phyloP scores from a whole-genome alignment of 2,888 invertebrate species.

The Thecophora atra region DNA sequence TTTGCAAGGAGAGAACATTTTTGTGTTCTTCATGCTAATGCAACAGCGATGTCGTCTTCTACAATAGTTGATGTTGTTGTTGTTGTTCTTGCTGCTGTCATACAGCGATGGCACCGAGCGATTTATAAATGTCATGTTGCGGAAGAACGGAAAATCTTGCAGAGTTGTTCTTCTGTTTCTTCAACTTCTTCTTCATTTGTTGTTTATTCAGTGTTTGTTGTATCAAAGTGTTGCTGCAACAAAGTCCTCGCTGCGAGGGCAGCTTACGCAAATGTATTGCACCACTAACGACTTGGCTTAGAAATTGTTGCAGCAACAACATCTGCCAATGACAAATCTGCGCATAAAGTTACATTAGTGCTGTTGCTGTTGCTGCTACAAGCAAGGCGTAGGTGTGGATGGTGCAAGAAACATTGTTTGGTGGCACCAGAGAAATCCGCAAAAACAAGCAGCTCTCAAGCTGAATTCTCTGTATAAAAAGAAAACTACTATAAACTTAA shows the following conservation, averaged over 20 bases:
- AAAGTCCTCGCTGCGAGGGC: slow-evolving; percentile 26
- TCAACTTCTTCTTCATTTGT: neutral
- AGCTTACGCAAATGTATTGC: slow-evolving; percentile 48
- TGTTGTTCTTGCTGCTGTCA: neutral
- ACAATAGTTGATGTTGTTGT: slow-evolving; percentile 1
- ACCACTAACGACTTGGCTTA: slow-evolving; percentile 43
- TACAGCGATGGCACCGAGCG: slow-evolving; percentile 22
- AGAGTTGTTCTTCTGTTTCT: neutral
- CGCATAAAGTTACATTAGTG: slow-evolving; percentile 28
- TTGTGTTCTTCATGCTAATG: slow-evolving; percentile 16
- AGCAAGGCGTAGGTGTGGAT: slow-evolving; percentile 53
- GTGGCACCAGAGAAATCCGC: slow-evolving; percentile 1
- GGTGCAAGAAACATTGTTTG: slow-evolving; percentile 15
- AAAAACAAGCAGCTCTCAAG: neutral
- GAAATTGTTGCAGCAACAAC: slow-evolving; percentile 5
- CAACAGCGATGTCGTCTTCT: slow-evolving; percentile 20
- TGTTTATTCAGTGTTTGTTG: neutral
- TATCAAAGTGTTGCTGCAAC: neutral
- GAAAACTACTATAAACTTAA: neutral
- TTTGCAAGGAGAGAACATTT: slow-evolving; percentile 35
- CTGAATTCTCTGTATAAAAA: neutral
- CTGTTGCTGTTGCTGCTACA: slow-evolving; percentile 46
- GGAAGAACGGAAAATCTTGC: neutral
- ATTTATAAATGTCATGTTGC: slow-evolving; percentile 36
- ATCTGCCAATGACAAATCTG: slow-evolving; percentile 27